Conservation (phyloP, 1,140 invertebrate species). For the Drosophila bipectinata region DNA sequence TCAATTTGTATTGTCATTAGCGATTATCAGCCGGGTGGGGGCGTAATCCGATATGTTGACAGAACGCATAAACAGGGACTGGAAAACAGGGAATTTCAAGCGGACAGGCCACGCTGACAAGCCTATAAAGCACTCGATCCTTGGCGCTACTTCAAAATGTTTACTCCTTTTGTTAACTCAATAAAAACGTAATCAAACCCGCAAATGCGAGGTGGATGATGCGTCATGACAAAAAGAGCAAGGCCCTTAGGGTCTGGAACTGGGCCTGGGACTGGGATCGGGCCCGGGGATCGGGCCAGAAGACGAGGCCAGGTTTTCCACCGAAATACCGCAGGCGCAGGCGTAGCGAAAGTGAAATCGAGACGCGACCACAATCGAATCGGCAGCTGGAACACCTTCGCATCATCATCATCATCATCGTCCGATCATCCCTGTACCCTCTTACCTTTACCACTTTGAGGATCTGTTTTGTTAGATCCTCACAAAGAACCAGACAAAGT, state of each 20-base stretch:
- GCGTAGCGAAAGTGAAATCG: constrained; percentile 81
- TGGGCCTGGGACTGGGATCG: constrained; percentile 14
- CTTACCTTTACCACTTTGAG: constrained; percentile 23
- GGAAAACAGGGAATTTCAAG: too few species aligned
- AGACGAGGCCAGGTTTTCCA: constrained; percentile 59
- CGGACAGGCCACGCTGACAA: constrained; percentile 56
- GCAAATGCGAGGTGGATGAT: constrained; percentile 48
- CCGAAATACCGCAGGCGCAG: constrained; percentile 57
- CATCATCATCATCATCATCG: constrained; percentile 41
- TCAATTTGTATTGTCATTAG: constrained; percentile 82
- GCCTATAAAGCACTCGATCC: constrained; percentile 70
- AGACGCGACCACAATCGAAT: constrained; percentile 52
- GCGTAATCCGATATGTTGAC: constrained; percentile 79
- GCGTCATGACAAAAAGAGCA: constrained; percentile 56
- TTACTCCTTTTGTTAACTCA: constrained; percentile 72
- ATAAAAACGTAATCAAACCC: constrained; percentile 81
- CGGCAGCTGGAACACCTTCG: constrained; percentile 79
- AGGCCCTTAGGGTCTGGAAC: constrained; percentile 14
- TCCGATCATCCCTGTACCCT: constrained; percentile 8
- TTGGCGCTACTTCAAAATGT: constrained; percentile 81
- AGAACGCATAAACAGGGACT: constrained; percentile 57
- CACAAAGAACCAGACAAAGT: constrained; percentile 59
- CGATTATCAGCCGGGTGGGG: constrained; percentile 64
- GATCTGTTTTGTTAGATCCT: constrained; percentile 60
- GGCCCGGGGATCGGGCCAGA: constrained; percentile 6